Base-by-base conservation (phyloP, 2,113 vertebrate genomes). In the Sceloporus undulatus region DNA sequence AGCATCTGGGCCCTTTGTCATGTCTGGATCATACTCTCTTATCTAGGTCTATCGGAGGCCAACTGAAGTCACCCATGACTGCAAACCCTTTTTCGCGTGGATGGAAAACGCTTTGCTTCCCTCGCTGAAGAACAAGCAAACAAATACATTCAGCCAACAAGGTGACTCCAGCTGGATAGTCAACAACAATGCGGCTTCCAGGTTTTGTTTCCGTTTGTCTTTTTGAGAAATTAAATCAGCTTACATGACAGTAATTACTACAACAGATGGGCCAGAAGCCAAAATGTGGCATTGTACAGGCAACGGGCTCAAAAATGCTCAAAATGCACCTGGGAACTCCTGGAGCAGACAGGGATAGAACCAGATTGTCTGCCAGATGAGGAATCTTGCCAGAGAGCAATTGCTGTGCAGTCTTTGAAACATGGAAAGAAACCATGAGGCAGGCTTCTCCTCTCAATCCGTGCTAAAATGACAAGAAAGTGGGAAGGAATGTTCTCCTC, bases 331-430 rank as follows among this genome's bases (percentile, higher is more conserved):
- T 90, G 91, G 89, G 95, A 94, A 92, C n/a, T 86, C 79, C 2
- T 52, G 90, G 94, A 95, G 90, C 91, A 96, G 92, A 94, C 93
- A 96, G 92, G 87, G 94, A 92, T 90, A 85, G 77, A 56, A 90
- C 90, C 95, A 95, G 96, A 95, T 91, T 96, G 93, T 40, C 89
- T 66, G 88, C 88, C 95, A 97, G 95, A 94, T 95, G 93, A 96
- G 34, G 91, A 91, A 88, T 87, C 91, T 80, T 92, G 92, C 85
- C 87, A 92, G 91, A 93, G 91, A 93, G 90, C 79, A 87, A 92
- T 82, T 93, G 87, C 92, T 92, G 71, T 82, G 85, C 82, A 75
- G 4, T 89, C 88, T 91, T 89, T 91, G 82, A 34, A 95, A 65
- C 81, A 91, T 84, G 62, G 16, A 68, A 91, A 94, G 92, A 94